These are phyloP conservation scores for Drosophila quadrilineata DNA, from an alignment of 1,140 invertebrate species.

Conservation along the genomic window DNA sequence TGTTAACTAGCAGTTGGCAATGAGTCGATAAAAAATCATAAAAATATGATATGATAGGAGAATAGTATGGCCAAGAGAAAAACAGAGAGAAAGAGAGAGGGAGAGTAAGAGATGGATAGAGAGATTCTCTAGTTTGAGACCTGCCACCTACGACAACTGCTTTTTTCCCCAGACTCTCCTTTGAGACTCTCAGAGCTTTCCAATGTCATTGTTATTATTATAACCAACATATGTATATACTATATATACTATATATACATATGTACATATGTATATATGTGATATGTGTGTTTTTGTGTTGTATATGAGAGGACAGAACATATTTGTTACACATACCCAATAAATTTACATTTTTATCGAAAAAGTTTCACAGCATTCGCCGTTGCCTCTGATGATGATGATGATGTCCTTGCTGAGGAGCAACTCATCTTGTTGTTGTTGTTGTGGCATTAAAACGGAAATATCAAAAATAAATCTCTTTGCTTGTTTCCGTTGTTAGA, in stretches of 20 bases:
- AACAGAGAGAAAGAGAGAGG: too few species aligned
- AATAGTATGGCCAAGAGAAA: too few species aligned
- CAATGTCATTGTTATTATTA: constrained; percentile 65
- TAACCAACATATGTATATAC: constrained; percentile 31
- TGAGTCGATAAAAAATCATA: constrained; percentile 72
- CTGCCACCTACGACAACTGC: background rate
- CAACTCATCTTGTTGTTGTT: constrained; percentile 30
- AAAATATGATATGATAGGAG: constrained; percentile 72
- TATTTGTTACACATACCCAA: constrained; percentile 76
- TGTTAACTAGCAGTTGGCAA: constrained; percentile 64
- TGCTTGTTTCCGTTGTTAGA: constrained; percentile 70
- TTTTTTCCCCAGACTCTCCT: constrained; percentile 3
- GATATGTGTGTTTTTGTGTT: background rate
- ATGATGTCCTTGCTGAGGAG: too few species aligned
- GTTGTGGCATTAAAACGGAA: constrained; percentile 66
- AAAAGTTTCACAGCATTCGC: constrained; percentile 60
- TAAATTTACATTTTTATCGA: constrained; percentile 80
- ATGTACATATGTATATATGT: constrained; percentile 28
- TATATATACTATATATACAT: background rate
- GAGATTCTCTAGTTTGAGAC: too few species aligned
- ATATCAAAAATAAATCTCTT: constrained; percentile 79
- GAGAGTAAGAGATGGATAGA: too few species aligned
- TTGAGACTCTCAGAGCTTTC: constrained; percentile 41
- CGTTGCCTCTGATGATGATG: constrained; percentile 34
- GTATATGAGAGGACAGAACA: too few species aligned